phyloP scores from a whole-genome alignment of 2,888 invertebrate species.

The Ormyrus pomaceus region DNA sequence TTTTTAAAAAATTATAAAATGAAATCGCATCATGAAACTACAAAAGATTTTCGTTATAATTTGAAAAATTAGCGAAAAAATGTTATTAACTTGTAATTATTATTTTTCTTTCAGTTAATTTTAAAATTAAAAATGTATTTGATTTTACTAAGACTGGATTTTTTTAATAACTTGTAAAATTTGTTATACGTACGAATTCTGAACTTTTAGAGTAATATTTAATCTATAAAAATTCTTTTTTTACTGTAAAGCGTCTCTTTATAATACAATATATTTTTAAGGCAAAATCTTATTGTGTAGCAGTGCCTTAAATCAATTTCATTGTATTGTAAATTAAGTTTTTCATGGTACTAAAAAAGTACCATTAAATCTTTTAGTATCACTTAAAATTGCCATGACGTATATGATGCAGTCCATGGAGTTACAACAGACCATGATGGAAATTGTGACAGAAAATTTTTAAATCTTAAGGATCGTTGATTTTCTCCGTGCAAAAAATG shows the following conservation, averaged over 20 bases:
- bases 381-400: constrained; percentile 79
- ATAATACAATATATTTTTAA: constrained; percentile 29
- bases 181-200: constrained; percentile 1
- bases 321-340: constrained; percentile 11
- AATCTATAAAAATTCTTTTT: constrained; percentile 33
- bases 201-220: constrained; percentile 25
- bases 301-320: constrained; percentile 14
- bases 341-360: not conserved
- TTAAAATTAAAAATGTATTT: too few species aligned
- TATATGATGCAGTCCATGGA: constrained; percentile 84
- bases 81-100: too few species aligned
- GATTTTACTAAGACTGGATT: too few species aligned
- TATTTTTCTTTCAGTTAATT: too few species aligned
- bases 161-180: constrained; percentile 2
- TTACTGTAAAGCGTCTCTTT: constrained; percentile 28
- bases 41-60: too few species aligned
- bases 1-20: too few species aligned
- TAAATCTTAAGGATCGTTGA: constrained; percentile 77
- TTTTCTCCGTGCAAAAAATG: constrained; percentile 79
- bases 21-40: too few species aligned
- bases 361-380: not conserved
- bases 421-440: constrained; percentile 82
- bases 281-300: constrained; percentile 21
- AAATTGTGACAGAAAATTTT: constrained; percentile 78
- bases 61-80: too few species aligned